Percentiles rank a stretch among this genome's conserved stretches.
Evolutionary conservation across 2,888 invertebrate genomes (phyloP).

Genomic region (Gymnosoma rotundatum): DNA sequence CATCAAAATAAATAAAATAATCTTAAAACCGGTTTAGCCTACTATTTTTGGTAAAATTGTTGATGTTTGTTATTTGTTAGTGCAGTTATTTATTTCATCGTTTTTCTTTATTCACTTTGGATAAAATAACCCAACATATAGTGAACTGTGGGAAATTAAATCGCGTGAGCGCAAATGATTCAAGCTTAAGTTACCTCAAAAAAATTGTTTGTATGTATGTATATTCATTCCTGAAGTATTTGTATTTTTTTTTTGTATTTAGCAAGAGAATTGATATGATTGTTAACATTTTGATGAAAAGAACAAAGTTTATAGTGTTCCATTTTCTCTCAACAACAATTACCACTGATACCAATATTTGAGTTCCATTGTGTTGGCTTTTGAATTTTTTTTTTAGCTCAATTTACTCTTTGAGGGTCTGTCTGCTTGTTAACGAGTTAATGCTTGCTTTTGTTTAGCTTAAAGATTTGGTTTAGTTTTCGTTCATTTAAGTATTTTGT

Average conservation of each 20-base stretch:
- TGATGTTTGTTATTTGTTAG: constrained; percentile 34
- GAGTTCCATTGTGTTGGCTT: constrained; percentile 46
- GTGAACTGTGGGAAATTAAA: constrained; percentile 64
- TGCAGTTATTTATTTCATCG: constrained; percentile 16
- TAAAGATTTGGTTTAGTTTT: constrained; percentile 57
- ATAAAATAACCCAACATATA: constrained; percentile 43
- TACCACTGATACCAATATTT: constrained; percentile 40
- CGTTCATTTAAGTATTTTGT: constrained; percentile 33
- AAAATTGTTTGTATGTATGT: no score
- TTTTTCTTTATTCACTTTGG: constrained; percentile 39
- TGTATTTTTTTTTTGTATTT: no score
- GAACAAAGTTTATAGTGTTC: constrained; percentile 25
- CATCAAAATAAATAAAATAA: constrained; percentile 44
- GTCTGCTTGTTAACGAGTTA: background rate
- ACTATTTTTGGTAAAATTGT: constrained; percentile 65
- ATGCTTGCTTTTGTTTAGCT: background rate
- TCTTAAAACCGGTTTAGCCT: constrained; percentile 64
- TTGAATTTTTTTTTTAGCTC: constrained; percentile 1
- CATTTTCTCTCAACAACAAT: constrained; percentile 27
- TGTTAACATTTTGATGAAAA: constrained; percentile 43
- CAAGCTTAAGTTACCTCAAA: constrained; percentile 50
- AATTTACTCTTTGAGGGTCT: constrained; percentile 5
- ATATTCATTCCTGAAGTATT: no score
- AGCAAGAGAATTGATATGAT: background rate
- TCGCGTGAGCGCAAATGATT: constrained; percentile 64